Percentiles rank a stretch among this genome's conserved stretches.
phyloP scores from a whole-genome alignment of 2,888 invertebrate genomes.

The Drosophila melanosoma region DNA sequence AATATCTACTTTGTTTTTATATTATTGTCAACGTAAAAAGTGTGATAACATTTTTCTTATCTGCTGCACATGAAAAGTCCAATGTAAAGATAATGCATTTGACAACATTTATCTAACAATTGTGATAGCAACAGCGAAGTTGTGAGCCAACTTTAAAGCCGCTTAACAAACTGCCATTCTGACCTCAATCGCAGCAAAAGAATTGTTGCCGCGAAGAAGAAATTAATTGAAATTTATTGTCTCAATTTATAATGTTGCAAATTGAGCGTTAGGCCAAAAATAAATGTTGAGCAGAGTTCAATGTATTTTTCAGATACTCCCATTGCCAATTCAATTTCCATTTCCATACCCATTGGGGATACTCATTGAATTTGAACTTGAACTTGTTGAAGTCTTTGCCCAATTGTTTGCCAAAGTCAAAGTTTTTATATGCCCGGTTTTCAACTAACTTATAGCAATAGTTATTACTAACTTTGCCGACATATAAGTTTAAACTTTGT shows the following conservation, averaged over 20 bases:
- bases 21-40: constrained; percentile 15
- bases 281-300: constrained; percentile 47
- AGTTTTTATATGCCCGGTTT: constrained; percentile 35
- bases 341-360: not conserved
- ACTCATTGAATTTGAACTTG: constrained; percentile 78
- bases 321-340: not conserved
- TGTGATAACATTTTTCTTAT: constrained; percentile 12
- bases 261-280: constrained; percentile 68
- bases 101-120: constrained; percentile 36
- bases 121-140: constrained; percentile 22
- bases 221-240: constrained; percentile 80
- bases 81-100: constrained; percentile 17
- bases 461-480: constrained; percentile 66
- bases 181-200: constrained; percentile 35
- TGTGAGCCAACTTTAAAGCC: constrained; percentile 27
- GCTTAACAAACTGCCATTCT: constrained; percentile 9
- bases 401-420: constrained; percentile 75
- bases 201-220: constrained; percentile 17
- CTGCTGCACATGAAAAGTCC: constrained; percentile 8
- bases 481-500: constrained; percentile 40
- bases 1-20: not conserved
- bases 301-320: constrained; percentile 57
- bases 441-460: constrained; percentile 40
- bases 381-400: constrained; percentile 54
- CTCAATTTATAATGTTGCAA: constrained; percentile 77